Evolutionary conservation across 2,797 vertebrate genomes (phyloP), one percentile per base, ranked within the genome.

Genomic region (Setipinna tenuifilis): DNA sequence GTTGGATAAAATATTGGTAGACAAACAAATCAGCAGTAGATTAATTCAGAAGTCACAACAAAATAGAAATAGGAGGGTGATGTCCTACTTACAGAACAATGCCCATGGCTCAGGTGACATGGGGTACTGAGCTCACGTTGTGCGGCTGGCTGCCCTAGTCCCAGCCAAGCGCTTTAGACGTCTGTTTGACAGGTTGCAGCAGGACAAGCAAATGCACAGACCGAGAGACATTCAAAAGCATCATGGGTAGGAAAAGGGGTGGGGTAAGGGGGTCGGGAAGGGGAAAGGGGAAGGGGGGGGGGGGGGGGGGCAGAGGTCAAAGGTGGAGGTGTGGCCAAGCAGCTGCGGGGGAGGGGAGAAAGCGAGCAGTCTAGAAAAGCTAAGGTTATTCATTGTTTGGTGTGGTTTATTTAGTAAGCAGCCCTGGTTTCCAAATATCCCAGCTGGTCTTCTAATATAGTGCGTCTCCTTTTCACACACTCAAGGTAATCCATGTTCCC

Each of bases 31-130:
- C 61, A 78, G 35, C 35, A 78, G 31, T 25, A 78, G 46, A 88
- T 88, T 87, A 83, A 86, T 87, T 46, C 81, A 90, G 84, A 90
- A 93, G 90, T 94, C 95, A 94, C 95, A 97, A 91, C 95, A 94
- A 96, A 78, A 78, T 78, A 75, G 50, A 41, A 78, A 78, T 94
- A 94, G 96, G 95, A 97, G 96, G 95, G 94, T 94, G 94, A 95
- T 96, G 94, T 96, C 97, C 98, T 99, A 99, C 98, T 98, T 99
- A 99, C 98, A 97, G 96, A 97, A 96, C 96, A 95, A 94, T 93
- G 95, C 93, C 95, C 96, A 96, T 92, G 96, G 95, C 95, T 95
- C 95, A 92, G 96, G 96, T 96, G 96, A 95, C 97, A 97, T 97
- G 97, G 71, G 65, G 28, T 97, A 96, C 97, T 97, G 97, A 97